Evolutionary conservation across 1,140 invertebrate genomes (phyloP), one percentile per base, ranked within the genome.

Genomic region (Geopemphigus sp.): DNA sequence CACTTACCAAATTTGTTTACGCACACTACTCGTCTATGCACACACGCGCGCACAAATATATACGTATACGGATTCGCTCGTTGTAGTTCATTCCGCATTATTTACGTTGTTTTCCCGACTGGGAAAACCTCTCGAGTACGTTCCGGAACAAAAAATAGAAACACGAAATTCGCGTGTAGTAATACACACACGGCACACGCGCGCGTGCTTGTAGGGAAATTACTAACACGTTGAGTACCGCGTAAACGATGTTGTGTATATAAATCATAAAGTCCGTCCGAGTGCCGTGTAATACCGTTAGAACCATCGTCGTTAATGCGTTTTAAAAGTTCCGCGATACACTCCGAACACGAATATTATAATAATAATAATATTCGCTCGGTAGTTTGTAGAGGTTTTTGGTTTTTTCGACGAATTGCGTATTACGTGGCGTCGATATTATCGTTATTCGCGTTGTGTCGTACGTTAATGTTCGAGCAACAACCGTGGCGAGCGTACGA

Each of bases 1-100:
- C 72, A 74, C 72, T 74, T 74, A 74, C 72, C 54, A 32, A 57
- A 74, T 74, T 74, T 56, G 72, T 74, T 74, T 74, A 24, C 26
- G 10, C 15, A 39, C 3, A 39, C 32, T n/a, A n/a, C n/a, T n/a
- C n/a, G n/a, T n/a, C n/a, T n/a, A n/a, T n/a, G n/a, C n/a, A n/a
- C n/a, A n/a, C n/a, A n/a, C n/a, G n/a, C n/a, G n/a, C n/a, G n/a
- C n/a, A n/a, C n/a, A n/a, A n/a, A n/a, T n/a, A n/a, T n/a, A n/a
- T n/a, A n/a, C n/a, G n/a, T n/a, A n/a, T n/a, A n/a, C n/a, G n/a
- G n/a, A n/a, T 15, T 17, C 50, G 54, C 68, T 53, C 15, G 47
- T 10, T 10, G 39, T 45, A 66, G n/a, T 12, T 66, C 64, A 15
- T 66, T 45, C 64, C n/a, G 19, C 19, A 45, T n/a, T 22, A n/a